phyloP scores from a whole-genome alignment of 2,113 vertebrate species.

The Chiloscyllium plagiosum region DNA sequence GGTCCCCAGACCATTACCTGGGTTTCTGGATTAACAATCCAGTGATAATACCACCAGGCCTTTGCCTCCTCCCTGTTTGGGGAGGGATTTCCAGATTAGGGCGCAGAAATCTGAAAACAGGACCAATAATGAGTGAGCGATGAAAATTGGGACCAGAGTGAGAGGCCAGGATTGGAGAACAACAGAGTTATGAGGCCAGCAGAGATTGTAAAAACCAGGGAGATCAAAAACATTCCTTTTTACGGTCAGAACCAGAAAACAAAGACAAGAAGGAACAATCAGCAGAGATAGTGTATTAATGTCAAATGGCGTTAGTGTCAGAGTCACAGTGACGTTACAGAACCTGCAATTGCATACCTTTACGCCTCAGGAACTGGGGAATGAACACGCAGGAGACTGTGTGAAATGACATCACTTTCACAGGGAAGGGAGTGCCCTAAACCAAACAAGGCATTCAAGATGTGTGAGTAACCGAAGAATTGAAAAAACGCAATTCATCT shows the following conservation, averaged over 20 bases:
- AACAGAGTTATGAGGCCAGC: background rate
- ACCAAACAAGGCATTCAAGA: background rate
- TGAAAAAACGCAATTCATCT: background rate
- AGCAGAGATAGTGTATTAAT: background rate
- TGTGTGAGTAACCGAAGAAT: background rate
- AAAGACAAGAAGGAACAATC: background rate
- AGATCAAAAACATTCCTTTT: background rate
- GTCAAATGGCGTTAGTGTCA: background rate
- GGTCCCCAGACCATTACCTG: too few species aligned
- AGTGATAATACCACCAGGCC: too few species aligned
- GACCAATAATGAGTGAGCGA: background rate
- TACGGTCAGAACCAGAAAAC: background rate
- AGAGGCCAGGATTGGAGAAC: background rate
- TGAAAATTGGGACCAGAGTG: background rate
- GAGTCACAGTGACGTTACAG: background rate
- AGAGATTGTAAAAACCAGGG: background rate
- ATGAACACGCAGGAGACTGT: background rate
- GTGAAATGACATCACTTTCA: background rate
- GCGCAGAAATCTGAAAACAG: background rate
- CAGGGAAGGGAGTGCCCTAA: background rate
- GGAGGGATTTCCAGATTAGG: background rate
- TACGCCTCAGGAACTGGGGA: too few species aligned
- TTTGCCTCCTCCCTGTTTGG: background rate
- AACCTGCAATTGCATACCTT: background rate
- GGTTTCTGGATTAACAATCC: too few species aligned